A percentile compares a stretch with the other conserved stretches of the same genome.
These are phyloP conservation scores for Acleris cristana DNA, from an alignment of 2,888 invertebrate species.

Conservation along the genomic window DNA sequence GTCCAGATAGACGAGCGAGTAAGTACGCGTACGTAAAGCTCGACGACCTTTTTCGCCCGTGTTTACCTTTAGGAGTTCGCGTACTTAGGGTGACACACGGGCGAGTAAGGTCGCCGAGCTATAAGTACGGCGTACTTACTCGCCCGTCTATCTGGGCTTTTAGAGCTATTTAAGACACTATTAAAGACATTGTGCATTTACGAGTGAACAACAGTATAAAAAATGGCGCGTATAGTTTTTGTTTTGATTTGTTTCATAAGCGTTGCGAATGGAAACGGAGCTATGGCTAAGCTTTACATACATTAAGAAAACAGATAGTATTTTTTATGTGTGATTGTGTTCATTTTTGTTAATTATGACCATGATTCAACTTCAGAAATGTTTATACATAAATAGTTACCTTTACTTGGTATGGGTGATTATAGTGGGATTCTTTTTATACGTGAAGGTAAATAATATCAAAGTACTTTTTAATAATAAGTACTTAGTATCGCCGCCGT, in stretches of 20 bases:
- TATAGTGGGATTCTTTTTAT: constrained; percentile 84
- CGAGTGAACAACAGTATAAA: background rate
- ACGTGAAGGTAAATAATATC: constrained; percentile 85
- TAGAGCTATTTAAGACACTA: background rate
- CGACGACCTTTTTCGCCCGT: no score
- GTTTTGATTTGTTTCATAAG: constrained; percentile 19
- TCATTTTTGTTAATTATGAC: constrained; percentile 25
- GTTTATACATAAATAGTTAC: constrained; percentile 91
- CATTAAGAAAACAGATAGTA: background rate
- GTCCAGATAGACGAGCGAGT: no score
- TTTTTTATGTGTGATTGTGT: background rate
- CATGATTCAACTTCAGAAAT: constrained; percentile 87
- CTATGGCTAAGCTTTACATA: no score
- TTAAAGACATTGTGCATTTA: background rate
- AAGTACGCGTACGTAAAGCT: no score
- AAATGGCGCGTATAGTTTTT: constrained; percentile 19
- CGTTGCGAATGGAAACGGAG: constrained; percentile 33
- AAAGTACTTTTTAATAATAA: background rate
- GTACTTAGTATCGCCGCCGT: background rate
- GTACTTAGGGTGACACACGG: no score
- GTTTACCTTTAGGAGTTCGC: no score
- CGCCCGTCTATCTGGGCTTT: no score
- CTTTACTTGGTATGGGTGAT: constrained; percentile 89
- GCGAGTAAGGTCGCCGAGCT: no score
- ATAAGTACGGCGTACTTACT: no score